These are phyloP conservation scores for Cochlearius cochlearius DNA, from an alignment of 2,113 vertebrate genomes.

Conservation along the genomic window DNA sequence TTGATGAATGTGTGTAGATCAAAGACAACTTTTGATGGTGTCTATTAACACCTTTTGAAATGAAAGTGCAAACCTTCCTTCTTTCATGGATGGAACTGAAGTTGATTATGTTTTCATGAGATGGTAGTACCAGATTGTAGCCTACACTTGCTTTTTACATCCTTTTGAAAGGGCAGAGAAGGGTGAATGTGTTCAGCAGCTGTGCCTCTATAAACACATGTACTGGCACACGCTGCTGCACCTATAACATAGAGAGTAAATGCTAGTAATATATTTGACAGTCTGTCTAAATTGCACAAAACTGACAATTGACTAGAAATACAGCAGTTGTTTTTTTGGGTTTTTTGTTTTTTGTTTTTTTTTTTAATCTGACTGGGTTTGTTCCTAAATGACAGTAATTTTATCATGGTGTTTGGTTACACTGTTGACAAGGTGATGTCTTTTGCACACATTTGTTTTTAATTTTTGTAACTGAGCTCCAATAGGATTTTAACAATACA, in stretches of 20 bases:
- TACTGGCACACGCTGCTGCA: neutral
- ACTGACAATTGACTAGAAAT: neutral
- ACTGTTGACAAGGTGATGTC: neutral
- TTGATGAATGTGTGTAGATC: neutral
- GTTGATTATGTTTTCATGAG: neutral
- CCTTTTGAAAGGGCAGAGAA: neutral
- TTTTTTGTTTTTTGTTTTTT: neutral
- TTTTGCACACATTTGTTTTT: neutral
- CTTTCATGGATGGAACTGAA: neutral
- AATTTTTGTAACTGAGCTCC: neutral
- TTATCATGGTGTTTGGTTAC: neutral
- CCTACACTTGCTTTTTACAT: neutral
- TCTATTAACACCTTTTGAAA: neutral
- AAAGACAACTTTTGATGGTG: neutral
- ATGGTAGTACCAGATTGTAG: neutral
- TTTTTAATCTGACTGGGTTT: neutral
- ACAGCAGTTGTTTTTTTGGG: neutral
- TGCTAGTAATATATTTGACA: neutral
- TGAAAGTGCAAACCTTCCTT: neutral
- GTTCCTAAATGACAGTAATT: neutral
- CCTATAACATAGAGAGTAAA: neutral
- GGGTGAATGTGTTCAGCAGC: neutral
- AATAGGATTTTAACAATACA: conserved; percentile 7
- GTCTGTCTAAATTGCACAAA: neutral
- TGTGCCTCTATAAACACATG: neutral